Evolutionary conservation across 2,113 vertebrate genomes (phyloP).

Genomic region (Megaleporinus macrocephalus): DNA sequence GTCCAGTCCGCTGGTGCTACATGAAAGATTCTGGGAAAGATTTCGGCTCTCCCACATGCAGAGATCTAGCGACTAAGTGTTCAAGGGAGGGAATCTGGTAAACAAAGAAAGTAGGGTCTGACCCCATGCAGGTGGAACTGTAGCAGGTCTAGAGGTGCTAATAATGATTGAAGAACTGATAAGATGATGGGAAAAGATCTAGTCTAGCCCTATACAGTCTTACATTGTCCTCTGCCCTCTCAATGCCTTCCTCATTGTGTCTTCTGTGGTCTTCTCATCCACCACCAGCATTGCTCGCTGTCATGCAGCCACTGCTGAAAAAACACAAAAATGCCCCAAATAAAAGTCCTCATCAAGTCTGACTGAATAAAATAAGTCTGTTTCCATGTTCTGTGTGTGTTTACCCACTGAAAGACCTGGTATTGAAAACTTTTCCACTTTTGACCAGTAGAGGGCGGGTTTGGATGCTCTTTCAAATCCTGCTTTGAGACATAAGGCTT

Average conservation of each 20-base stretch:
- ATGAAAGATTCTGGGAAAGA: background rate
- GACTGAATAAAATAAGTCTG: background rate
- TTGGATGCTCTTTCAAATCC: background rate
- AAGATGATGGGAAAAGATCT: background rate
- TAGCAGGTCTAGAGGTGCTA: background rate
- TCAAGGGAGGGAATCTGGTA: background rate
- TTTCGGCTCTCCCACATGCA: background rate
- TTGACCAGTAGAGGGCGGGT: constrained; percentile 22
- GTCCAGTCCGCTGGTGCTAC: background rate
- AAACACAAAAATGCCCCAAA: constrained; percentile 19
- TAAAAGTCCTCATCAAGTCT: constrained; percentile 32
- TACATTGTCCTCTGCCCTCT: background rate
- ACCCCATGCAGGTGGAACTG: background rate
- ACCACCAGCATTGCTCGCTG: background rate
- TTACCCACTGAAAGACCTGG: background rate
- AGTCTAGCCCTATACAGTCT: constrained; percentile 12
- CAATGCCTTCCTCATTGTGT: background rate
- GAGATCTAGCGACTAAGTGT: background rate
- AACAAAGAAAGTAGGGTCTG: constrained; percentile 8
- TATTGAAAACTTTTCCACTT: background rate
- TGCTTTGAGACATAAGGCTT: too few relatives aligned
- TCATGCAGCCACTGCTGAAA: constrained; percentile 16
- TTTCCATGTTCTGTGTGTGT: background rate
- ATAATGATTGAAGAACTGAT: background rate
- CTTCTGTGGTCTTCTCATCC: constrained; percentile 5